Base-by-base conservation (phyloP, 2,888 invertebrate genomes). In the Sipunculus nudus region DNA sequence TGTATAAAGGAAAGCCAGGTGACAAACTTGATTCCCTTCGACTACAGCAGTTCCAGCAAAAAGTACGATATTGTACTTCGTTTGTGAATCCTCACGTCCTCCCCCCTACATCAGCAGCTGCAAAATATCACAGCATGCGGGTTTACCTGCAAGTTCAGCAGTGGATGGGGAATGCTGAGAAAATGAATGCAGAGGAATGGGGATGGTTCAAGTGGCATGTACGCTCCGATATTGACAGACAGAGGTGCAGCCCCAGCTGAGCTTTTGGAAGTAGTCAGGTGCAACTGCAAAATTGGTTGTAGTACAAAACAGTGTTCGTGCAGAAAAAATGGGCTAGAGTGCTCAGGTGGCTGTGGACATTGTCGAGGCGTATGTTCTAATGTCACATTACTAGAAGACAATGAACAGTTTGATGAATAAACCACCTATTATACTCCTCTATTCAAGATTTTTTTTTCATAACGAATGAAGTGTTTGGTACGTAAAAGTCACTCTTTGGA, bases 31-130 rank as follows among this genome's bases (percentile, higher is more conserved):
- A 31, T n/a, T 16, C 31, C 6, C 29, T 31, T 6, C 8, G 45
- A 10, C 29, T 28, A n/a, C 4, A 31, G 6, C 8, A 21, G n/a
- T 71, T 71, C 49, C 45, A 61, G 4, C 26, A 40, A 21, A 59
- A 71, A 32, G 70, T 48, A 4, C 19, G 28, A 29, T 19, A 25
- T 3, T 63, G 63, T 16, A 40, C 25, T 1, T 65, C 52, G 32
- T 40, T n/a, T 58, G 59, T 72, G 1, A 56, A 71, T 19, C 57
- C 63, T 5, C 59, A 70, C 6, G 54, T 48, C 16, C 32, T 71
- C 4, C 74, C 72, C 25, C 71, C 73, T 32, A 72, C 73, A 21
- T 45, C 67, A 45, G 61, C 57, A 47, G 63, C 73, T 28, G 63
- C 68, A 8, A 57, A 52, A 23, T 62, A 60, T 23, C 73, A 75